Base-by-base conservation (phyloP, 2,797 vertebrate species). In the Macrochelys suwanniensis region DNA sequence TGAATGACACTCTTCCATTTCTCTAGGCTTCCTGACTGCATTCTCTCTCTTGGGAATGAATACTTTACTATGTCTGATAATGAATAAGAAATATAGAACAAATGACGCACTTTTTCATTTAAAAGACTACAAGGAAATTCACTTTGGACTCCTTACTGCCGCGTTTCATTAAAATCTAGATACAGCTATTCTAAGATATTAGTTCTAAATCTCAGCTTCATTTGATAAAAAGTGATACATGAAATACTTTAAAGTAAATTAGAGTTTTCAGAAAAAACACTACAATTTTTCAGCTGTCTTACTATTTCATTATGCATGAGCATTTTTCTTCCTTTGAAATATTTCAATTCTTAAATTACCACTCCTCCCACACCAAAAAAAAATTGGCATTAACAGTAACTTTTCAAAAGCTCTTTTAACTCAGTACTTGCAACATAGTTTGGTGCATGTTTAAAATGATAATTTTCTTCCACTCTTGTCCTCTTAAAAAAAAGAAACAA, bases 1-100 rank as follows among this genome's bases (percentile, higher is more conserved):
- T 97, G 90, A 98, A 98, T 96, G 94, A 94, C 96, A 98, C 92
- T 92, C 89, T 94, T 96, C 82, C 78, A 84, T 97, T 97, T 78
- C 97, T 97, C 84, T 94, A 92, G n/a, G 94, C 90, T 95, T 89
- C 95, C 91, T 19, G 84, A 96, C 93, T 89, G 95, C 53, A 96
- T 96, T 97, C 96, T 92, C 87, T 56, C 84, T 95, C 92, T 92
- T 84, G 92, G 94, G 96, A 97, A 96, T 93, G 85, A 98, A 97
- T 96, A 90, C 84, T 95, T 89, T 93, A 90, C 94, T 94, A 87
- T 89, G 76, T 97, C 76, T 94, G 90, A 96, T 96, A 91, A 97
- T 88, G 96, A 98, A 96, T 94, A 96, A 77, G 89, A 97, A 94
- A 96, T 80, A 97, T 50, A 91, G 71, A 59, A 97, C 76, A 97